Percentiles rank a stretch among this genome's conserved stretches.
These are phyloP conservation scores for Podarcis cretensis DNA, from an alignment of 2,113 vertebrate species.

Conservation along the genomic window DNA sequence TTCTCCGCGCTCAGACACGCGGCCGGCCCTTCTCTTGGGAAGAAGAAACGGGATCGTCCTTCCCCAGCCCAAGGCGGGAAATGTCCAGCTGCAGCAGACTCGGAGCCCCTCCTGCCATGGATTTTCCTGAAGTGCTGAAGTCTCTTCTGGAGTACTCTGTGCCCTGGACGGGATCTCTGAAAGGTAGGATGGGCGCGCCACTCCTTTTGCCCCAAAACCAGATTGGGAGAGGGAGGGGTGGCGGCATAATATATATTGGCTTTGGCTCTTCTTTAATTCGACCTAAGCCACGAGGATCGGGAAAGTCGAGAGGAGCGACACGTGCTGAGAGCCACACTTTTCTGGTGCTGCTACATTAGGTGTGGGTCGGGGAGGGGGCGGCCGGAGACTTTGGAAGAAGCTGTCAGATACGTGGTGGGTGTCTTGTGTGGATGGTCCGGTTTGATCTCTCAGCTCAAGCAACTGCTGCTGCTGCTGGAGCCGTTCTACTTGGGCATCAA, in stretches of 20 bases:
- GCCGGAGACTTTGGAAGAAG: not conserved
- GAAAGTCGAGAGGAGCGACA: no score
- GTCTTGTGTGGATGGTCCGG: conserved; percentile 30
- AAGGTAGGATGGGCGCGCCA: conserved; percentile 72
- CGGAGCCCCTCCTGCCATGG: conserved; percentile 75
- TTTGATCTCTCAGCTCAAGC: conserved; percentile 33
- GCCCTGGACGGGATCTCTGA: conserved; percentile 77
- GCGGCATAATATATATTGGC: no score
- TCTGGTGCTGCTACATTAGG: not conserved
- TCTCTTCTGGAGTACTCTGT: conserved; percentile 86
- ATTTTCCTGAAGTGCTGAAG: conserved; percentile 88
- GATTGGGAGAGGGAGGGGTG: not conserved
- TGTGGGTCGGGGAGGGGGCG: not conserved
- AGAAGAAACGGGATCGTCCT: not conserved
- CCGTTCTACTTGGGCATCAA: not conserved
- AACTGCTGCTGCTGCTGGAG: conserved; percentile 25
- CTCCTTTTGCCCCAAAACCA: not conserved
- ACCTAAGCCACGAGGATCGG: not conserved
- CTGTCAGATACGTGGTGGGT: conserved; percentile 30
- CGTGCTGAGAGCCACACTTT: not conserved
- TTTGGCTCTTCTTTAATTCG: no score
- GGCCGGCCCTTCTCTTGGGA: conserved; percentile 27
- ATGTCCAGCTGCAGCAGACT: conserved; percentile 75
- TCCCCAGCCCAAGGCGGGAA: conserved; percentile 43
- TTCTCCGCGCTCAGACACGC: not conserved